Base-by-base conservation (phyloP, 2,888 invertebrate species). In the Branchipolynoe longqiensis region DNA sequence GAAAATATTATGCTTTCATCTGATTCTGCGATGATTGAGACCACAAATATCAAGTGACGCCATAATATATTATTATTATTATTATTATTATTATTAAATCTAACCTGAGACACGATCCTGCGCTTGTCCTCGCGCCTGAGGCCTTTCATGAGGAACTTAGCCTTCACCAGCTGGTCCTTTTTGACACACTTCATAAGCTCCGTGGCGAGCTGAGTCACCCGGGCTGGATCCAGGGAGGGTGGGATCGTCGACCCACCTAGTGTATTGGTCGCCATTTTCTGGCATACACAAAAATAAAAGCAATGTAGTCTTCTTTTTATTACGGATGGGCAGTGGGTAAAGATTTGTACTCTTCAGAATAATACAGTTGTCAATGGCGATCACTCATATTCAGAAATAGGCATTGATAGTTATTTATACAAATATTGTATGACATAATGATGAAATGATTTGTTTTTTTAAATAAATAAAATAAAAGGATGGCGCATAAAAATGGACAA, bases 121-220 rank as follows among this genome's bases (percentile, higher is more conserved):
- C 41, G 64, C 48, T 85, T 85, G 31, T 85, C 85, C 2, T 85
- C 54, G 36, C 73, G 86, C 14, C 64, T 31, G 28, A 85, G 81
- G 8, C 85, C 83, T 33, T 87, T 87, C 73, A 87, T 81, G 0
- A 86, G 22, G 54, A 87, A 85, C 86, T 87, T 87, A 64, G 87
- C 87, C 58, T 87, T 87, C 12, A 87, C 87, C 0, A 86, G 81
- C 25, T 85, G 86, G 59, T 87, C 86, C 64, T 86, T 85, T 31
- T 78, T 64, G 4, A 87, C 85, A 73, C 87, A 87, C 59, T 86
- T 85, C 40, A 59, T 33, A n/a, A 87, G 69, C 22, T 87, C 87
- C 0, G 31, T 25, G 2, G 82, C 64, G 28, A 85, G 84, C 28
- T 41, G 40, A 36, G 69, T 56, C n/a, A 87, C 54, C 8, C 64